phyloP scores from a whole-genome alignment of 2,113 vertebrate genomes.

The Illadopsis cleaveri region DNA sequence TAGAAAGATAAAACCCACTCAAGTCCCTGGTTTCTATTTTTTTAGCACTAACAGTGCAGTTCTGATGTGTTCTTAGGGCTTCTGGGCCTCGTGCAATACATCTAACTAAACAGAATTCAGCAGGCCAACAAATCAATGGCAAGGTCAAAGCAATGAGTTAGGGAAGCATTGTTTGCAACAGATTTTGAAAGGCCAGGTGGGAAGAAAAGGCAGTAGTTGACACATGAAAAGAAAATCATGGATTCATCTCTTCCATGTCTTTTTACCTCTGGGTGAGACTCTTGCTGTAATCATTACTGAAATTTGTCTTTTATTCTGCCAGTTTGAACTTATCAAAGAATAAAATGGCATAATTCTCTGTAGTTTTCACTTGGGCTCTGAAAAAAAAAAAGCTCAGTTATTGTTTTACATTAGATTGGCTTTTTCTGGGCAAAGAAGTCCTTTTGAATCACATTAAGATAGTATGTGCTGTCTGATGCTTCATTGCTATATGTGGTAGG shows the following conservation, averaged over 20 bases:
- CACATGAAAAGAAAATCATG: neutral
- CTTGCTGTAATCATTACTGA: neutral
- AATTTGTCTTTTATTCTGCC: neutral
- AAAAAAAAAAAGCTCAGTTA: neutral
- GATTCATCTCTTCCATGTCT: neutral
- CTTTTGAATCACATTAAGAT: neutral
- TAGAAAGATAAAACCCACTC: neutral
- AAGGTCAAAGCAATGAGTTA: neutral
- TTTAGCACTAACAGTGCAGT: neutral
- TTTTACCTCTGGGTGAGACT: neutral
- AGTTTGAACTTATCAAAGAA: neutral
- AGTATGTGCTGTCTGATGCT: neutral
- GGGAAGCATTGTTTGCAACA: neutral
- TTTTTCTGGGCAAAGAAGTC: neutral
- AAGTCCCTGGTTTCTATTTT: neutral
- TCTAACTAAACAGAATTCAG: neutral
- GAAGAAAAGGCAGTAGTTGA: neutral
- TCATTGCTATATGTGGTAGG: neutral
- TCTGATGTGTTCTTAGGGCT: neutral
- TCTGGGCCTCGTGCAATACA: neutral
- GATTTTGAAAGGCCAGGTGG: neutral
- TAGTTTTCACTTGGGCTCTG: neutral
- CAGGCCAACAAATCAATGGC: neutral
- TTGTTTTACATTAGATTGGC: neutral
- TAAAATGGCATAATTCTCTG: neutral